phyloP scores from a whole-genome alignment of 2,797 vertebrate species.

The Paguma larvata region DNA sequence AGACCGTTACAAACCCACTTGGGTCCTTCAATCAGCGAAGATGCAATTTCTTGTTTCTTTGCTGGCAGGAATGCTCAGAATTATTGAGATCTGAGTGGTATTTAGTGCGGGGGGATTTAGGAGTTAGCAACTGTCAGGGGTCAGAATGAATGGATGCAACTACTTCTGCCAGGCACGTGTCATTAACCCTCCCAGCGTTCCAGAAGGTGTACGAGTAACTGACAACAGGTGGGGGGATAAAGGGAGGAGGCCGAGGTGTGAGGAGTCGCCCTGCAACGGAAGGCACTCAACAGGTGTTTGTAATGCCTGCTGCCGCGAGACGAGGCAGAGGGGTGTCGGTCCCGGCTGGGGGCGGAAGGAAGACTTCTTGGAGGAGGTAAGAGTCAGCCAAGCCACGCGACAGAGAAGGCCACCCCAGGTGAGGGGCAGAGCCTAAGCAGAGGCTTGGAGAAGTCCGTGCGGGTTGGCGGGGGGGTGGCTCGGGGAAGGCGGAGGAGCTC shows the following conservation, averaged over 20 bases:
- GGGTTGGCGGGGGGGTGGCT: rapidly evolving
- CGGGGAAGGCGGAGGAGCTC: not conserved
- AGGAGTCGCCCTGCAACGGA: not conserved
- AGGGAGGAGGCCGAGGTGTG: not conserved
- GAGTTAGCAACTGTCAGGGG: not conserved
- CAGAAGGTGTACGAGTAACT: not conserved
- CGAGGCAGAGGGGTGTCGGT: not conserved
- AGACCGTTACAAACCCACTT: not conserved
- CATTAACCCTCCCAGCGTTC: not conserved
- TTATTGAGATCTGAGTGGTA: not conserved
- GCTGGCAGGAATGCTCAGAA: not conserved
- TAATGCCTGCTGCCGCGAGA: not conserved
- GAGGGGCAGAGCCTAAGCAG: not conserved
- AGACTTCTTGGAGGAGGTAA: not conserved
- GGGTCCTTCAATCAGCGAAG: not conserved
- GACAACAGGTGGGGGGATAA: not conserved
- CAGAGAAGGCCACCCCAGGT: rapidly evolving
- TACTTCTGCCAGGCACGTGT: not conserved
- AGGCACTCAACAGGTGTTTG: not conserved
- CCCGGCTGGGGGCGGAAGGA: rapidly evolving
- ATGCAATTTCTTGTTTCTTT: not conserved
- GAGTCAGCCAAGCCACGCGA: not conserved
- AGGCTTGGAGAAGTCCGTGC: not conserved
- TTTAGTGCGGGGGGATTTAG: not conserved
- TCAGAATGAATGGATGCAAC: not conserved